Conservation (phyloP, 2,888 invertebrate genomes). For the Drosophila meridionalis region DNA sequence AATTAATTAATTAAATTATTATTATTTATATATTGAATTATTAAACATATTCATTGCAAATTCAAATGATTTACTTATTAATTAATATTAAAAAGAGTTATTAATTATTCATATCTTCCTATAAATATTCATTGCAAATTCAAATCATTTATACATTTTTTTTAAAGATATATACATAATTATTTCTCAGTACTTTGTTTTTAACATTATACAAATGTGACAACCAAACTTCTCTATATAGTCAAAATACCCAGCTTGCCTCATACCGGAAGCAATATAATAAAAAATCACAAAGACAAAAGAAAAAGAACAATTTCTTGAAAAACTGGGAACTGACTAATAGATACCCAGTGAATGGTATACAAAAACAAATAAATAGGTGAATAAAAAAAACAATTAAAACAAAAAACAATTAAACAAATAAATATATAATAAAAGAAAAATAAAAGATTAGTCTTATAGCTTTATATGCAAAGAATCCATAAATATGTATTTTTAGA, state of each 20-base stretch:
- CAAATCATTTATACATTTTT: background rate
- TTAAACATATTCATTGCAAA: no score
- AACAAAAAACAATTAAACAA: no score
- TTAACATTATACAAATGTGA: background rate
- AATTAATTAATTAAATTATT: background rate
- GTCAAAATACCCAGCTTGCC: background rate
- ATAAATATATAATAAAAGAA: no score
- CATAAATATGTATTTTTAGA: no score
- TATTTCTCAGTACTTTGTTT: background rate
- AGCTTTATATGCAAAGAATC: no score
- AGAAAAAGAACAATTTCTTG: background rate
- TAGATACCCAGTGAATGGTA: background rate
- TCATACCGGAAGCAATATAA: slow-evolving; percentile 1
- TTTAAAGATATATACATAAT: background rate
- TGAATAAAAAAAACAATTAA: background rate
- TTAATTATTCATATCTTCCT: background rate
- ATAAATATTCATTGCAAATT: background rate
- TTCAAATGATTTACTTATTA: background rate
- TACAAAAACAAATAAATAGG: background rate
- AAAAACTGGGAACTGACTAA: background rate
- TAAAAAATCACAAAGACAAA: slow-evolving; percentile 6
- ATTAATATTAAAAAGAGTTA: background rate
- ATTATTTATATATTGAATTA: background rate
- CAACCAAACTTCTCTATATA: background rate
- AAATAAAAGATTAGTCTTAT: no score